Percentiles rank a stretch among this genome's conserved stretches.
Conservation (phyloP, 2,888 invertebrate genomes). For the Latrodectus hesperus region DNA sequence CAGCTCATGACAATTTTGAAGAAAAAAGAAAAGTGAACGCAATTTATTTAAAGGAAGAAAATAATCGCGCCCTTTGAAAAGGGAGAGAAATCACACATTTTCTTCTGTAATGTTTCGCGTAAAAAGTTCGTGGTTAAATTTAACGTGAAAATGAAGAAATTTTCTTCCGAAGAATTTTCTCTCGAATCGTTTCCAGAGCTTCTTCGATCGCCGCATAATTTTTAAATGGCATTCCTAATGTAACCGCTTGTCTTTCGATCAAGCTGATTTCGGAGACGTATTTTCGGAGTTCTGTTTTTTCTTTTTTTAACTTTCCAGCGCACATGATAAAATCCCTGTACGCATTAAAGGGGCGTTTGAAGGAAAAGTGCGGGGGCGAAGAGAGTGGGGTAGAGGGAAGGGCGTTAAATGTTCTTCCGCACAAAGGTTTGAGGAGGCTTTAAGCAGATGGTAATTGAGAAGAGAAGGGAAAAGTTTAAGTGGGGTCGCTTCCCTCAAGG, state of each 20-base stretch:
- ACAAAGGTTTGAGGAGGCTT: conserved; percentile 1
- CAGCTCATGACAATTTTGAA: background rate
- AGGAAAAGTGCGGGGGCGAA: background rate
- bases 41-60: background rate
- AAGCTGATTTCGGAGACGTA: conserved; percentile 5
- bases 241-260: conserved; percentile 18
- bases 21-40: background rate
- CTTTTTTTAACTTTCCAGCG: conserved; percentile 31
- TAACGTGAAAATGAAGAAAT: conserved; percentile 14
- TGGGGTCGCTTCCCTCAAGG: conserved; percentile 55
- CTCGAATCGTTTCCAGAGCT: background rate
- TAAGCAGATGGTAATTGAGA: conserved; percentile 60
- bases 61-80: background rate
- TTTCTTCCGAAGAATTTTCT: background rate
- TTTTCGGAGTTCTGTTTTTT: background rate
- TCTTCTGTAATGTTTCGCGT: background rate
- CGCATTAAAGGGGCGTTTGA: conserved; percentile 4
- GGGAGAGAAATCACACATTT: background rate
- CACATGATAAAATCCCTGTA: background rate
- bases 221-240: conserved; percentile 51
- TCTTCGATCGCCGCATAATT: conserved; percentile 35
- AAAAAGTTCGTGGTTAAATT: conserved; percentile 25
- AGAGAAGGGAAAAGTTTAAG: conserved; percentile 27
- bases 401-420: conserved; percentile 8
- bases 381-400: background rate